Conservation (phyloP, 37 sponge, comb jelly and placozoan species). For the Beroe ovata region DNA sequence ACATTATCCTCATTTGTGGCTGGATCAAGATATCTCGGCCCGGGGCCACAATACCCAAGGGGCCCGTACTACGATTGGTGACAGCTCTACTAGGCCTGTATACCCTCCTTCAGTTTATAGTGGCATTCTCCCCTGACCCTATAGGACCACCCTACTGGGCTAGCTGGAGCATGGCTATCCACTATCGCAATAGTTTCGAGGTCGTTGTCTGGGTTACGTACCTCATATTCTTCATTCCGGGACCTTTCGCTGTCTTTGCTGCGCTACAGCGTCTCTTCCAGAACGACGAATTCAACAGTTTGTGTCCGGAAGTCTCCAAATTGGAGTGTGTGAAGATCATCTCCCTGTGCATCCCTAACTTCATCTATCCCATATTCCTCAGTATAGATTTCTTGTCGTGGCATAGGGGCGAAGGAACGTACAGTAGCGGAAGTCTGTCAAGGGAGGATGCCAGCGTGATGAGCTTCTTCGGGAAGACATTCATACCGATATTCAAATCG, state of each 20-base stretch:
- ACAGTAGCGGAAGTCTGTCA: background rate
- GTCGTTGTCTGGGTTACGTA: constrained; percentile 63
- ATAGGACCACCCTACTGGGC: constrained; percentile 41
- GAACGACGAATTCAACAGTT: constrained; percentile 5
- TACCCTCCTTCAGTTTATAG: constrained; percentile 30
- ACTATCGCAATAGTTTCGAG: constrained; percentile 41
- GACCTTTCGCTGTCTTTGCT: constrained; percentile 22
- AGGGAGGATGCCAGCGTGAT: constrained; percentile 8
- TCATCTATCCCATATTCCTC: constrained; percentile 28
- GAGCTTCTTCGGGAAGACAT: constrained; percentile 65
- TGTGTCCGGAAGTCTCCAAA: constrained; percentile 12
- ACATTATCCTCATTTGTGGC: constrained; percentile 31
- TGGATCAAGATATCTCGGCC: constrained; percentile 11
- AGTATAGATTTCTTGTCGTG: constrained; percentile 41
- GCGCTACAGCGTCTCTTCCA: background rate
- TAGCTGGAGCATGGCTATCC: constrained; percentile 50
- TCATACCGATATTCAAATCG: constrained; percentile 31
- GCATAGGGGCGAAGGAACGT: background rate
- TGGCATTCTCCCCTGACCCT: constrained; percentile 25
- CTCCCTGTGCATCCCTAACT: constrained; percentile 27
- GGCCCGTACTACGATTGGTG: constrained; percentile 44
- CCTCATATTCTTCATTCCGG: constrained; percentile 43
- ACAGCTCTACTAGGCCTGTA: constrained; percentile 38
- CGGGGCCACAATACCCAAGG: constrained; percentile 29
- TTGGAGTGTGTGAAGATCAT: constrained; percentile 24